Evolutionary conservation across 2,797 vertebrate species (phyloP), one percentile per base, ranked within the genome.

Genomic region (Decapterus maruadsi): DNA sequence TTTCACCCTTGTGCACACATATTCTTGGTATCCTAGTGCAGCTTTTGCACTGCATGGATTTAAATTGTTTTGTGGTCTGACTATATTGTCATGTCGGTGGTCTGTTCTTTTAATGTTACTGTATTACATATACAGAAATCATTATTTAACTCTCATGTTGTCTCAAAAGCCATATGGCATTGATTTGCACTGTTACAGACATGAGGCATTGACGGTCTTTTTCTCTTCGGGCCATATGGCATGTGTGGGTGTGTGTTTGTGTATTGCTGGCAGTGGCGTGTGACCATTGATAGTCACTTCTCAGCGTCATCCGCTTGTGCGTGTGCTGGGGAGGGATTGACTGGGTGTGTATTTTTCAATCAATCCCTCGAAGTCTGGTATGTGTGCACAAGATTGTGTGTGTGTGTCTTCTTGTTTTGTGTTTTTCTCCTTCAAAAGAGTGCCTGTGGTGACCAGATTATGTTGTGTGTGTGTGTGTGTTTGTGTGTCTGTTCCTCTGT

Each of bases 221-320:
- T 80, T 75, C 57, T 70, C 78, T 82, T 80, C 61, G 48, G 65
- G 77, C 91, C 93, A 93, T 94, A 93, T 93, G 92, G 90, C 75
- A 54, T 81, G 87, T 77, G 88, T 87, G 89, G 82, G 90, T 79
- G 89, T 75, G 82, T 83, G 86, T 91, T 87, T 91, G 81, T 72
- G 61, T 89, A 55, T 72, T 72, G 53, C 70, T 70, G 42, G 68
- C 61, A 54, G 74, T 53, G 68, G 78, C 53, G 46, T 70, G 80
- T 84, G 84, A 78, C 78, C 84, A 65, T 82, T 74, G 65, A 86
- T 84, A 67, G 77, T 84, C 72, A 46, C 68, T 77, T 80, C 72
- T 80, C 68, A 50, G 82, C 68, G 79, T 85, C 66, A 58, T 46
- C 81, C 53, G 62, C 66, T 68, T 54, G 61, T 68, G 68, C 63